Base-by-base conservation (phyloP, 2,888 invertebrate species). In the Dolichomitus sp. region DNA sequence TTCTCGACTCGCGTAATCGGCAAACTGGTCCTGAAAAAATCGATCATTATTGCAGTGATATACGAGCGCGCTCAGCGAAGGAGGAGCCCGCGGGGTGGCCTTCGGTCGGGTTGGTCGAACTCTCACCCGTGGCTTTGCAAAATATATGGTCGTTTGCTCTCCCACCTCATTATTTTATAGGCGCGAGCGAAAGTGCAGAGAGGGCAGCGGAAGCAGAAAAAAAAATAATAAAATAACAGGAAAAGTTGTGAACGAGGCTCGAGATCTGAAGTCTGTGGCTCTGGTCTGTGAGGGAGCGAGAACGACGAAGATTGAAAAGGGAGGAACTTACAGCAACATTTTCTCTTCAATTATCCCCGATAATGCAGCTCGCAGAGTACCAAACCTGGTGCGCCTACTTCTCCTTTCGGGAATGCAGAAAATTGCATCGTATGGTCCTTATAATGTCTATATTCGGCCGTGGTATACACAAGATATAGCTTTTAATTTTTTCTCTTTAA, bases 21-120 rank as follows among this genome's bases (percentile, higher is more conserved):
- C 72, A 76, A 83, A 83, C 83, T 80, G 83, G 79, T 83, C 82
- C 75, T 70, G 79, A 66, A 79, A 82, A 83, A 82, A 83, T 83
- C 82, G 66, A 75, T 76, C 79, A 68, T 80, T 83, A 76, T 75
- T 80, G 72, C 30, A 65, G 68, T 61, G 23, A 79, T 80, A 75
- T 57, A 54, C 30, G 59, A 33, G 40, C 17, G 48, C 33, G 23
- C 57, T 5, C 23, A 61, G 69, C 77, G 72, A 57, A 66, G 45
- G 63, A 37, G 48, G 63, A 40, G 23, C 11, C 59, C 9, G 42
- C 70, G 17, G 40, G 19, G 12, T n/a, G 59, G 72, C 81, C 81
- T 63, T 4, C 65, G 52, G 11, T 50, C 68, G 54, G 69, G 37
- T 76, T 72, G 45, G 52, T 68, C 80, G 80, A 83, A 83, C 75